These are phyloP conservation scores for Hanleya hanleyi DNA, from an alignment of 2,888 invertebrate species.

Conservation along the genomic window DNA sequence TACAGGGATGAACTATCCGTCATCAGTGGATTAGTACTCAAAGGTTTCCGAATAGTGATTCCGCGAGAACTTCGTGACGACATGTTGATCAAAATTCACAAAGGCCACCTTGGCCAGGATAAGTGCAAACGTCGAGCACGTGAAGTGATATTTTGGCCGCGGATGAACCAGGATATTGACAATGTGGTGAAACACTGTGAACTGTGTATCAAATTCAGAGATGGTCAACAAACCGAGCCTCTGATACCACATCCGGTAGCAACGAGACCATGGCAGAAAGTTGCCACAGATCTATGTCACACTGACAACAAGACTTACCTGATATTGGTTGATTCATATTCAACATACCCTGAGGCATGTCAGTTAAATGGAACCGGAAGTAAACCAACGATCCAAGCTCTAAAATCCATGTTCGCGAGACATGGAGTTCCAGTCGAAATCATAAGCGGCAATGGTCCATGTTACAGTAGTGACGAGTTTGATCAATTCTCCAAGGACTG, in stretches of 20 bases:
- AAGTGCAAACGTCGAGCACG: conserved; percentile 25
- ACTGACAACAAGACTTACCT: no score
- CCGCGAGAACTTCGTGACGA: background rate
- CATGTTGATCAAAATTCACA: conserved; percentile 22
- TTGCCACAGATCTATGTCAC: background rate
- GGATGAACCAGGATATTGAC: no score
- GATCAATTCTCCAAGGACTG: background rate
- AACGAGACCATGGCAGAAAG: background rate
- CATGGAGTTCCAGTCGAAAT: background rate
- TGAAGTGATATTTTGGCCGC: conserved; percentile 28
- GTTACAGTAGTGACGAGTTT: background rate
- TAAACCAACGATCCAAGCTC: background rate
- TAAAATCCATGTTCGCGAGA: background rate
- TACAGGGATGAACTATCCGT: conserved; percentile 11
- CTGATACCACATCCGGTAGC: background rate
- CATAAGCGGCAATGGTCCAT: background rate
- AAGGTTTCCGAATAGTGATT: conserved; percentile 20
- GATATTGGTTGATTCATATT: background rate
- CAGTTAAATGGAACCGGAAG: background rate
- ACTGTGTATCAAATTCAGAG: background rate
- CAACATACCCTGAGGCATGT: no score
- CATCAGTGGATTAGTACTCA: conserved; percentile 11
- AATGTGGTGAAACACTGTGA: background rate
- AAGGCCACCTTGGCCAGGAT: conserved; percentile 19
- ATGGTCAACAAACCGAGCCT: background rate